Evolutionary conservation across 1,140 invertebrate species (phyloP).

Genomic region (Drosophila sp.): DNA sequence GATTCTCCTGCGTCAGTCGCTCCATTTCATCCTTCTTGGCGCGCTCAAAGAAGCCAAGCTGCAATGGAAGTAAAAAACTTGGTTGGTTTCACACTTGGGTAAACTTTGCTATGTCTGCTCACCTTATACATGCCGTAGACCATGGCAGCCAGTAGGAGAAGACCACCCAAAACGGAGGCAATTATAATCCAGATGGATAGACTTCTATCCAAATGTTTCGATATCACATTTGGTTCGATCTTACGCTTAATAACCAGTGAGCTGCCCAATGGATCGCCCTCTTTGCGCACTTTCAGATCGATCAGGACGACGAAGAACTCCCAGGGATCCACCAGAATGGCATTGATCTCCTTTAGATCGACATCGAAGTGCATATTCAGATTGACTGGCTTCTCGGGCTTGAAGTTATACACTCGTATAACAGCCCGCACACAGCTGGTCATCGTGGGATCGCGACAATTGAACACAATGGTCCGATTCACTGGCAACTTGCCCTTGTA

Average conservation of each 20-base stretch:
- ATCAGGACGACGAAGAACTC: slow-evolving; percentile 77
- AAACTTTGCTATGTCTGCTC: not conserved
- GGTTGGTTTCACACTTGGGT: not conserved
- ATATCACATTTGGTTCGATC: slow-evolving; percentile 77
- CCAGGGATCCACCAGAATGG: slow-evolving; percentile 76
- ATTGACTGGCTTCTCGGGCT: slow-evolving; percentile 66
- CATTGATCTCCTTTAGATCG: slow-evolving; percentile 76
- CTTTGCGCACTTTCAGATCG: slow-evolving; percentile 58
- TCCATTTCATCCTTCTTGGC: slow-evolving; percentile 75
- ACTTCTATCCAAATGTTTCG: slow-evolving; percentile 62
- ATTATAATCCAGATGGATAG: slow-evolving; percentile 73
- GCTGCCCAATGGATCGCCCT: slow-evolving; percentile 55
- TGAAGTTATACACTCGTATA: slow-evolving; percentile 70
- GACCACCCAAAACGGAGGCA: slow-evolving; percentile 65
- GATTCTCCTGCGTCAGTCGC: slow-evolving; percentile 61
- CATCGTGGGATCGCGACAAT: slow-evolving; percentile 72
- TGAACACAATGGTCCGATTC: slow-evolving; percentile 82
- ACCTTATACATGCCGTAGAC: slow-evolving; percentile 77
- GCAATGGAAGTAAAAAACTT: not conserved
- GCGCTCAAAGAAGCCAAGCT: slow-evolving; percentile 80
- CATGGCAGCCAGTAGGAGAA: slow-evolving; percentile 64
- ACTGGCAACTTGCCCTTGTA: slow-evolving; percentile 71
- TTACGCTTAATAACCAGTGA: slow-evolving; percentile 54
- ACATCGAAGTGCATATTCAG: slow-evolving; percentile 70
- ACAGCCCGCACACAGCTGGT: slow-evolving; percentile 71